Percentiles rank a stretch among this genome's conserved stretches.
Evolutionary conservation across 2,113 vertebrate genomes (phyloP).

Genomic region (Hypanus sabinus): DNA sequence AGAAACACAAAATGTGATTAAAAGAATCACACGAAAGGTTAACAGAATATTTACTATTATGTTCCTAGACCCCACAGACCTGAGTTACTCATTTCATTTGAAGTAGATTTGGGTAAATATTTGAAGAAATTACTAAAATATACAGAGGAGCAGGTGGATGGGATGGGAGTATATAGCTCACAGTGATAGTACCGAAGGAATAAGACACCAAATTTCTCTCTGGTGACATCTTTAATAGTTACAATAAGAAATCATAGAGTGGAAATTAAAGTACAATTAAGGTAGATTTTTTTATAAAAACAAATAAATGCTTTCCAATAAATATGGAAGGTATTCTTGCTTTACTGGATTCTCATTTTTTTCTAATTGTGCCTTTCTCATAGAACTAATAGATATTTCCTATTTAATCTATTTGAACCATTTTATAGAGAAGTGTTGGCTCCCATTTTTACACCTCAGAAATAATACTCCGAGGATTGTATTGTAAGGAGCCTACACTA

Average conservation of each 20-base stretch:
- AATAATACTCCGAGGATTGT: neutral
- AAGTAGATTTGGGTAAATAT: neutral
- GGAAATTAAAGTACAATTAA: neutral
- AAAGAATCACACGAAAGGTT: neutral
- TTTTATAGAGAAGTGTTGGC: neutral
- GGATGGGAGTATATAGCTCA: neutral
- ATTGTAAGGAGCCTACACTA: neutral
- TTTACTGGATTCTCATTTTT: neutral
- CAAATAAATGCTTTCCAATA: neutral
- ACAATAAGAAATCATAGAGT: neutral
- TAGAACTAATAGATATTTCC: neutral
- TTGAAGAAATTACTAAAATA: neutral
- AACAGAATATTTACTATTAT: neutral
- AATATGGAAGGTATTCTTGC: neutral
- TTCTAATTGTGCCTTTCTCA: neutral
- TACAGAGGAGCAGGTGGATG: neutral
- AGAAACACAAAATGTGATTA: neutral
- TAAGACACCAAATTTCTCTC: neutral
- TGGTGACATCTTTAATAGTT: neutral
- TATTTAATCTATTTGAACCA: conserved; percentile 1
- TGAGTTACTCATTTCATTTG: neutral
- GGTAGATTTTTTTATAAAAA: neutral
- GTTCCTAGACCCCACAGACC: neutral
- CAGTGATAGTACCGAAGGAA: neutral
- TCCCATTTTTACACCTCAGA: neutral